These are phyloP conservation scores for Leptobrachium ailaonicum DNA, from an alignment of 2,113 vertebrate genomes.

Conservation along the genomic window DNA sequence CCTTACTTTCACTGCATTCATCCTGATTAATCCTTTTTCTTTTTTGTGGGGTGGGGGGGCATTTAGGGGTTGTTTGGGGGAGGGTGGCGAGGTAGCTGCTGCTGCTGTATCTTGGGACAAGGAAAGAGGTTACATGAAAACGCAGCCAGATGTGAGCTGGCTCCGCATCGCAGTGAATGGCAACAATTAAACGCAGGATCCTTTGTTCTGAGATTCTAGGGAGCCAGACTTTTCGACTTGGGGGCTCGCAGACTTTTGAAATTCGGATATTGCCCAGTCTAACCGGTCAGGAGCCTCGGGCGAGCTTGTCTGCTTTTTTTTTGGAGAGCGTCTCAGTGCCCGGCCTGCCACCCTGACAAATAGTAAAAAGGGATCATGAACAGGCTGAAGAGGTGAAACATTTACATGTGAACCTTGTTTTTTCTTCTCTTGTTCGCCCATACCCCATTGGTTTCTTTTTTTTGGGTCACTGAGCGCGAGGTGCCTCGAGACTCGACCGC, in stretches of 20 bases:
- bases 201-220: constrained; percentile 53
- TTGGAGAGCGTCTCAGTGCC: neutral
- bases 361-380: too few species aligned
- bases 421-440: too few species aligned
- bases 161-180: constrained; percentile 62
- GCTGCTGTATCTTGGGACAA: constrained; percentile 49
- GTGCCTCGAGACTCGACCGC: too few species aligned
- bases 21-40: too few species aligned
- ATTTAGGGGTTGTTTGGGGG: neutral
- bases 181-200: constrained; percentile 61
- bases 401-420: too few species aligned
- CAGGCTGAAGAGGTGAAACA: too few species aligned
- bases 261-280: neutral
- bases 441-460: too few species aligned
- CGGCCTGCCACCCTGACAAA: neutral
- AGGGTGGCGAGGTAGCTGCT: neutral
- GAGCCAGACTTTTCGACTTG: constrained; percentile 56
- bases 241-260: constrained; percentile 50
- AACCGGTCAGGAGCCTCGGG: constrained; percentile 1
- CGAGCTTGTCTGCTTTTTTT: neutral
- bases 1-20: too few species aligned
- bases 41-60: too few species aligned
- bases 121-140: constrained; percentile 68
- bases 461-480: too few species aligned
- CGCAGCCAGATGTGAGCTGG: constrained; percentile 76